phyloP scores from a whole-genome alignment of 2,888 invertebrate species.

The Perdita meconis region DNA sequence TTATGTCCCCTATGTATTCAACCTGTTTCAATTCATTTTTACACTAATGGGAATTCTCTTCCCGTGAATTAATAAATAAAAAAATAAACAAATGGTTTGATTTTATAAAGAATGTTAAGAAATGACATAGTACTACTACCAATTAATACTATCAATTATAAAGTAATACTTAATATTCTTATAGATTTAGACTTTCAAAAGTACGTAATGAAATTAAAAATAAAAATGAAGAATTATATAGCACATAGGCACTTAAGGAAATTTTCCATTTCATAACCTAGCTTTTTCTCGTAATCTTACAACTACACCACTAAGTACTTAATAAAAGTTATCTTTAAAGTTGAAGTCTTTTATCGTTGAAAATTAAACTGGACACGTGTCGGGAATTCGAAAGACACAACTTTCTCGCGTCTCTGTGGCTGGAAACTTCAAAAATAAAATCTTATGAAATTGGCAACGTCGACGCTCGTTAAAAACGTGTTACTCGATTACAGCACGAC shows the following conservation, averaged over 20 bases:
- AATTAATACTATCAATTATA: no score
- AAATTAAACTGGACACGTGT: slow-evolving; percentile 37
- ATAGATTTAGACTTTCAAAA: no score
- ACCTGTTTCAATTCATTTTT: no score
- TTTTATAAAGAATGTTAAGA: no score
- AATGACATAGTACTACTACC: no score
- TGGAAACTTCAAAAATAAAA: background rate
- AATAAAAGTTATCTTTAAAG: slow-evolving; percentile 43
- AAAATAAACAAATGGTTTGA: no score
- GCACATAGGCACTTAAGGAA: no score
- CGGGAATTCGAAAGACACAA: slow-evolving; percentile 20
- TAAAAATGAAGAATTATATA: slow-evolving; percentile 1
- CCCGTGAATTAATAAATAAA: no score
- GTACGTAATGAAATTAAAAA: slow-evolving; percentile 24
- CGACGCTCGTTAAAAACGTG: background rate
- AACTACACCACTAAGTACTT: slow-evolving; percentile 6
- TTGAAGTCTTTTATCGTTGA: no score
- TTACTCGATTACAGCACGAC: slow-evolving; percentile 10
- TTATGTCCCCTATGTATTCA: no score
- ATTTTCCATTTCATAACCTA: slow-evolving; percentile 32
- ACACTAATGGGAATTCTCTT: no score
- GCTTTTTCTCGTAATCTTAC: slow-evolving; percentile 21
- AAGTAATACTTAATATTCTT: no score
- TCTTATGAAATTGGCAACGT: slow-evolving; percentile 3
- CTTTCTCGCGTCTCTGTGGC: slow-evolving; percentile 15